Conservation (phyloP, 1,140 invertebrate species). For the Papilio polytes region DNA sequence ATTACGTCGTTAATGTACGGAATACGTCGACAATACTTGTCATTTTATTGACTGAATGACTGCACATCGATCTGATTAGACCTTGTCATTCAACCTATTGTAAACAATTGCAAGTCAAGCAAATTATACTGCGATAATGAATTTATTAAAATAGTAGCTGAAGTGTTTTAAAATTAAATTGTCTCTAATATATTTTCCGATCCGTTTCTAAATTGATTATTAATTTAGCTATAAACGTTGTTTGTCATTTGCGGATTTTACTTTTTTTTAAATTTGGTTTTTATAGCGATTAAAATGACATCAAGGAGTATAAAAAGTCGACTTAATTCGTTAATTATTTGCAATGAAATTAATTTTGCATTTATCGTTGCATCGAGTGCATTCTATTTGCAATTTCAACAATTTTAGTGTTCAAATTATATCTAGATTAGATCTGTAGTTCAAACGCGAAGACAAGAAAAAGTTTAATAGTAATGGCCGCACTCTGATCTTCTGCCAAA, state of each 20-base stretch:
- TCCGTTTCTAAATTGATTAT: not conserved
- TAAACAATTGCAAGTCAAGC: not conserved
- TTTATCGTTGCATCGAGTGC: not conserved
- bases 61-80: not conserved
- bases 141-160: not conserved
- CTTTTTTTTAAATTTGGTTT: too few relatives aligned
- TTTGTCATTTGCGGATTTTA: too few relatives aligned
- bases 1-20: not conserved
- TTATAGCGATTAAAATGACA: too few relatives aligned
- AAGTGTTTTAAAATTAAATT: not conserved
- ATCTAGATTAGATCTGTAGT: not conserved
- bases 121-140: not conserved
- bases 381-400: not conserved
- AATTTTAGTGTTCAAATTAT: not conserved
- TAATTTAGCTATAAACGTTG: too few relatives aligned
- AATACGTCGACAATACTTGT: slow-evolving; percentile 3
- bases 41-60: slow-evolving; percentile 8
- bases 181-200: not conserved
- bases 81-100: slow-evolving; percentile 11
- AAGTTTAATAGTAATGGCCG: not conserved
- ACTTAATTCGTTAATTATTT: not conserved
- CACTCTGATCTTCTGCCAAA: not conserved
- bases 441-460: not conserved
- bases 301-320: too few relatives aligned
- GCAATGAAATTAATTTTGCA: not conserved